Percentiles rank a stretch among this genome's conserved stretches.
These are phyloP conservation scores for Halocaridina rubra DNA, from an alignment of 2,888 invertebrate genomes.

Conservation along the genomic window DNA sequence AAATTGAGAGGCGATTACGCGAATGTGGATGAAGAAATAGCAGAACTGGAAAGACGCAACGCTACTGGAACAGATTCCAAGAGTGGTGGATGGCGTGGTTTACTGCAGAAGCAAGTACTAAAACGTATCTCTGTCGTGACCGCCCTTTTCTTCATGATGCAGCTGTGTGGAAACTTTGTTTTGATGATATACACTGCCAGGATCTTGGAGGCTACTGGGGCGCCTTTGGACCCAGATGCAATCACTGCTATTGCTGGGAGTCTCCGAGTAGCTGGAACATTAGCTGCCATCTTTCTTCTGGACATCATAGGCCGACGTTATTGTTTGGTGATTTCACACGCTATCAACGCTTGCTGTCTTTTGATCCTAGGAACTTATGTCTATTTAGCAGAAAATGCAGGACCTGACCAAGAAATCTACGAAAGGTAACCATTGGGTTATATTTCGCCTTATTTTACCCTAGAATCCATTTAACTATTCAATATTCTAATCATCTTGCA, in stretches of 20 bases:
- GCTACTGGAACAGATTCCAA: background rate
- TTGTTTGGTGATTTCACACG: conserved; percentile 28
- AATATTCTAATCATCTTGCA: no score
- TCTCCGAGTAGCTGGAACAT: conserved; percentile 34
- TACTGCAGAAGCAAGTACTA: conserved; percentile 25
- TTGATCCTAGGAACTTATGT: conserved; percentile 24
- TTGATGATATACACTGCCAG: conserved; percentile 44
- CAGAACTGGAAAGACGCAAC: conserved; percentile 27
- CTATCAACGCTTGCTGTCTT: conserved; percentile 28
- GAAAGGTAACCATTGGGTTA: background rate
- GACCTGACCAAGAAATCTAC: conserved; percentile 19
- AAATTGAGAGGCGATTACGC: conserved; percentile 17
- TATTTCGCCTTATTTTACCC: background rate
- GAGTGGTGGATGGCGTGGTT: conserved; percentile 7
- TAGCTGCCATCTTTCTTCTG: conserved; percentile 28
- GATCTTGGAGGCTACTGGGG: conserved; percentile 34
- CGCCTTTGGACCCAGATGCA: conserved; percentile 38
- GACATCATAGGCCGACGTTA: conserved; percentile 33
- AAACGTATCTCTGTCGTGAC: conserved; percentile 24
- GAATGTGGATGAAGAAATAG: conserved; percentile 32
- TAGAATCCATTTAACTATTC: background rate
- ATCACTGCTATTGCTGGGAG: conserved; percentile 39
- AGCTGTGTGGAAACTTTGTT: conserved; percentile 46
- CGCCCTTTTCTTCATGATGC: conserved; percentile 28
- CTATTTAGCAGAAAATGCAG: conserved; percentile 27